Base-by-base conservation (phyloP, 1,140 invertebrate genomes). In the Drosophila bocki region DNA sequence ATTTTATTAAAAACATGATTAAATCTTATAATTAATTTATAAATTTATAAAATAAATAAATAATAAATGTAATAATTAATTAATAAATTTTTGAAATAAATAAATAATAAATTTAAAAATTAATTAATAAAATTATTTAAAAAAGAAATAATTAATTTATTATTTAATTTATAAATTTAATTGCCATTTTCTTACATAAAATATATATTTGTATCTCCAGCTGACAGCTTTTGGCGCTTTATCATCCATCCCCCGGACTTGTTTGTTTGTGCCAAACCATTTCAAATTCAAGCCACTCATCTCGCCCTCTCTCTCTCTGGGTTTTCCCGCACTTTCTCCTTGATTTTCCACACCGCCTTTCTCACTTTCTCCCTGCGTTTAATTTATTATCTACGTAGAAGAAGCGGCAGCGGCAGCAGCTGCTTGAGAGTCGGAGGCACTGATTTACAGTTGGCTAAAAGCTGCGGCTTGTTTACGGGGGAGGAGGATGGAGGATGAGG, bases 301-400 rank as follows among this genome's bases (percentile, higher is more conserved):
- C 41, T 37, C 32, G 13, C 7, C 15, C 8, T 29, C 22, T 29
- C 13, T 19, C 50, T 2, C 22, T 6, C 37, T 37, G 29, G 9
- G 13, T 32, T 41, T 47, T 33, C 13, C 7, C 53, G 35, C 70
- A 22, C 51, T 53, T 35, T 51, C 45, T 41, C 39, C 68, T 32
- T 15, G 61, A n/a, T 61, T 50, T 32, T 42, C 42, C 15, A 39
- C 59, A 1, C 13, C 15, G 12, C 5, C 7, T 37, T 35, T 64
- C 39, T 26, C 71, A 65, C 72, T 76, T 76, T 76, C 53, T 45
- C 74, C 69, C 80, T 84, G 84, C 85, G 81, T 85, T 88, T 88
- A 88, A 88, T 88, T 88, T 90, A 88, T 88, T 88, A 88, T 88
- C 84, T 88, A 78, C 75, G 78, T 29, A 64, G 42, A 54, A 75